A percentile compares a stretch with the other conserved stretches of the same genome.
These are phyloP conservation scores for Megaptera novaeangliae DNA, from an alignment of 2,113 vertebrate species.

Conservation along the genomic window DNA sequence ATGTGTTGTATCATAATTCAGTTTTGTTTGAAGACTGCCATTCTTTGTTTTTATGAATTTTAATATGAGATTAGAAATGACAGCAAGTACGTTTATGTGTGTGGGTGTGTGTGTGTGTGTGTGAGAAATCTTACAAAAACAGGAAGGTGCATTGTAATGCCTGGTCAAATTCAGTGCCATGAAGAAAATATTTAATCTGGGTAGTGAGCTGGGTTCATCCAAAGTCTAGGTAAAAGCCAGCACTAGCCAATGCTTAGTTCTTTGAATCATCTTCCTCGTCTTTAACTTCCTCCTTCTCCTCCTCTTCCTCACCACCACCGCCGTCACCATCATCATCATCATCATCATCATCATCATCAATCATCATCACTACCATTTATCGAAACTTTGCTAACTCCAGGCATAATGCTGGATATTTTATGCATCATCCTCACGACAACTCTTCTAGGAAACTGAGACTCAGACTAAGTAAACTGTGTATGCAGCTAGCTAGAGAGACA, in stretches of 20 bases:
- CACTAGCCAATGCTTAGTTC: neutral
- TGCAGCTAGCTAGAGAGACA: neutral
- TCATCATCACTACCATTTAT: neutral
- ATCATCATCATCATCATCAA: neutral
- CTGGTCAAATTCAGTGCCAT: neutral
- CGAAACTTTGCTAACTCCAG: neutral
- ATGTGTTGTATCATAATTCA: neutral
- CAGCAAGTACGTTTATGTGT: neutral
- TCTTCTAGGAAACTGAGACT: neutral
- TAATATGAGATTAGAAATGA: neutral
- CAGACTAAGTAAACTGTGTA: neutral
- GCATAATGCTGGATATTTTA: neutral
- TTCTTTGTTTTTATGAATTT: conserved; percentile 18
- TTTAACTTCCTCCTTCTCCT: neutral
- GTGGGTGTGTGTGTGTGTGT: fast-evolving
- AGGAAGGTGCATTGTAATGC: neutral
- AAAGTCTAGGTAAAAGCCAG: neutral
- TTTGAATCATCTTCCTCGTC: neutral
- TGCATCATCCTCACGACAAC: neutral
- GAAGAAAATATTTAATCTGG: neutral
- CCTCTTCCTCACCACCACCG: neutral
- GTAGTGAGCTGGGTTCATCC: neutral
- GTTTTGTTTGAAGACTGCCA: neutral
- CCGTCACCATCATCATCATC: neutral
- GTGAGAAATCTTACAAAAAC: neutral